Conservation (phyloP, 2,797 vertebrate genomes). For the Choloepus didactylus region DNA sequence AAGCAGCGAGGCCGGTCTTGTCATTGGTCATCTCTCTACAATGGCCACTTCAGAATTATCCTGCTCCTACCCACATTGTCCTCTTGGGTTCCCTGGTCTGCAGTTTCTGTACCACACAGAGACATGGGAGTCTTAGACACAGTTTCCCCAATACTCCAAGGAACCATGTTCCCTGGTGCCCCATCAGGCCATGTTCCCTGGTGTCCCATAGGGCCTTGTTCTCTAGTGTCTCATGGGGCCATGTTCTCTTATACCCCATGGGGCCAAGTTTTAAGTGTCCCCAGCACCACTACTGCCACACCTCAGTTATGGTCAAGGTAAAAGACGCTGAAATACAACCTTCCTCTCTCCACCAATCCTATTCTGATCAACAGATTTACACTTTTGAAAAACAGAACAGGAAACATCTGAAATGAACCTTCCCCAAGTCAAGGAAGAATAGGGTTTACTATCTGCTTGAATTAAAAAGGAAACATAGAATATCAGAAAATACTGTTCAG, state of each 20-base stretch:
- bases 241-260: not conserved
- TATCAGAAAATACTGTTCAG: not conserved
- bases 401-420: not conserved
- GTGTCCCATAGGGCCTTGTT: not conserved
- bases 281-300: not conserved
- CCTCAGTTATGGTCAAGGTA: not conserved
- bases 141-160: not conserved
- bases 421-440: not conserved
- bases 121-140: not conserved
- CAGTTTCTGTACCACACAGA: not conserved
- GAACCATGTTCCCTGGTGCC: not conserved
- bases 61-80: not conserved
- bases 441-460: not conserved
- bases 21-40: not conserved
- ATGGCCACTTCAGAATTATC: not conserved
- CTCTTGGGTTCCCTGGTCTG: not conserved
- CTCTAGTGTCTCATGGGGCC: too few species aligned
- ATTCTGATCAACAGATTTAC: not conserved
- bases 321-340: not conserved
- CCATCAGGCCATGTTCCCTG: not conserved
- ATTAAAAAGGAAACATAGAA: conserved; percentile 15
- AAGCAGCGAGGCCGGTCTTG: not conserved
- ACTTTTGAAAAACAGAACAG: not conserved
- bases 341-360: not conserved
- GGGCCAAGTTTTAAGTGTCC: not conserved